Evolutionary conservation across 2,797 vertebrate species (phyloP).

Genomic region (Hydrolagus colliei): DNA sequence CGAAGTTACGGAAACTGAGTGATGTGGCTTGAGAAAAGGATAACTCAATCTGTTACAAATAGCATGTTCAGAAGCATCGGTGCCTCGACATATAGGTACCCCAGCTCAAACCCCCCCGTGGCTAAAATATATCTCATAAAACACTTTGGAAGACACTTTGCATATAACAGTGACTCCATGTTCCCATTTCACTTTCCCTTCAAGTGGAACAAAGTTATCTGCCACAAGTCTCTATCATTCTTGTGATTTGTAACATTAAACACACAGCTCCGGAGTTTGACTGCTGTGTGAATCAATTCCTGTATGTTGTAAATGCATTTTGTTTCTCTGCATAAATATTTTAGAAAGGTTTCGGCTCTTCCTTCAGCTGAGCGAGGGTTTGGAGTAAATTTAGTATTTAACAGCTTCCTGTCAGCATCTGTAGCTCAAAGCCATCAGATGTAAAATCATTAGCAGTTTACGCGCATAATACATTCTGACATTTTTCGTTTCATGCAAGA

Average conservation of each 20-base stretch:
- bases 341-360: conserved; percentile 16
- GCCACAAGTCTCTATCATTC: not conserved
- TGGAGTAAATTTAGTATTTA: conserved; percentile 16
- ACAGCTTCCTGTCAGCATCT: conserved; percentile 23
- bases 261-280: not conserved
- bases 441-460: conserved; percentile 24
- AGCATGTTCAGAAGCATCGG: no score
- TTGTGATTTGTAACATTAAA: conserved; percentile 9
- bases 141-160: not conserved
- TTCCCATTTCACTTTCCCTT: not conserved
- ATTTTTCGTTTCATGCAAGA: conserved; percentile 29
- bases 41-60: no score
- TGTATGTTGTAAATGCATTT: not conserved
- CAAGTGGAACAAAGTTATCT: not conserved
- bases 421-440: conserved; percentile 16
- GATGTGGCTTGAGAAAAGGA: no score
- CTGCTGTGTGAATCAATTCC: not conserved
- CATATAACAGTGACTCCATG: not conserved
- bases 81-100: no score
- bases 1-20: no score
- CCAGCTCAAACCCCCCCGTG: no score
- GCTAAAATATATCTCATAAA: not conserved
- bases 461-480: conserved; percentile 20
- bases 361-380: not conserved
- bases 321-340: conserved; percentile 9